Evolutionary conservation across 2,797 vertebrate genomes (phyloP).

Genomic region (Thunnus albacares): DNA sequence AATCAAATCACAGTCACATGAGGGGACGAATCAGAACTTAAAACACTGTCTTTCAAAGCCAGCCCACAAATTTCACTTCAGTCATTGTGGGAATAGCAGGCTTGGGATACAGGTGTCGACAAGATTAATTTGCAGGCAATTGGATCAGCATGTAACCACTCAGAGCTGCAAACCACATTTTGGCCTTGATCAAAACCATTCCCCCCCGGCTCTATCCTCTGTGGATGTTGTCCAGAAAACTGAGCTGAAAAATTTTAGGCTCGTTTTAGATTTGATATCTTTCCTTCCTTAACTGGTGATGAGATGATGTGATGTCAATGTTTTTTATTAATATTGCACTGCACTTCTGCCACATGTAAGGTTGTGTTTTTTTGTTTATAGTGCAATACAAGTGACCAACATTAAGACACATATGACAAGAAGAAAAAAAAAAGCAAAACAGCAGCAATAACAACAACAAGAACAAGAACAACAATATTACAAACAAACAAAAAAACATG

Average conservation of each 20-base stretch:
- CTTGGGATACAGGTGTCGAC: background rate
- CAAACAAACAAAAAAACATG: too few relatives aligned
- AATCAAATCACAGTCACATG: background rate
- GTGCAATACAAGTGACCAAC: too few relatives aligned
- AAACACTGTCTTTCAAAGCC: slow-evolving; percentile 14
- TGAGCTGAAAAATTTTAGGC: background rate
- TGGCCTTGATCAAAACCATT: background rate
- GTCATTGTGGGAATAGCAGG: background rate
- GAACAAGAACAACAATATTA: too few relatives aligned
- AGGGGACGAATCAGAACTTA: background rate
- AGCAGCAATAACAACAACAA: too few relatives aligned
- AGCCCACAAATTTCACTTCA: background rate
- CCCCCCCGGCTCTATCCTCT: background rate
- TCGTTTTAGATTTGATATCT: background rate
- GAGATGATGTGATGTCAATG: background rate
- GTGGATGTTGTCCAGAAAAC: background rate
- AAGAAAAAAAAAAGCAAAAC: too few relatives aligned
- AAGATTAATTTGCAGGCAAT: slow-evolving; percentile 6
- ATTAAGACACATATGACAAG: too few relatives aligned
- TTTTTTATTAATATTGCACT: slow-evolving; percentile 17
- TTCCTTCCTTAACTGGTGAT: background rate
- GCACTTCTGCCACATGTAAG: background rate
- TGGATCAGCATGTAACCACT: background rate
- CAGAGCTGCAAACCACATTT: background rate
- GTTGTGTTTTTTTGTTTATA: background rate